Conservation (phyloP, 2,113 vertebrate species). For the Calidris pugnax region DNA sequence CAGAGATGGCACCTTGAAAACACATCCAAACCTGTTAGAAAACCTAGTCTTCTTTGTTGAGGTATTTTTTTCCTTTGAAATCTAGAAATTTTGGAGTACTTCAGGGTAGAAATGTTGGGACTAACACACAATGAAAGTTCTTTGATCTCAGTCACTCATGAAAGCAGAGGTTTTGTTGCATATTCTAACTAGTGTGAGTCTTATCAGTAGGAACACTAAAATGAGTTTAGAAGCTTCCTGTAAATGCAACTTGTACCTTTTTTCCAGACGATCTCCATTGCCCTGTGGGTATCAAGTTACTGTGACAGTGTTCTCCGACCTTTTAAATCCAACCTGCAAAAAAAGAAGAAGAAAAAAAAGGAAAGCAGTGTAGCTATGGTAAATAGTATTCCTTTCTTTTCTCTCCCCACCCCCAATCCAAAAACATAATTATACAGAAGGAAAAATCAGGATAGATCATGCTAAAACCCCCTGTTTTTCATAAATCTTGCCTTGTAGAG, state of each 20-base stretch:
- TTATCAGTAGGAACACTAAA: background rate
- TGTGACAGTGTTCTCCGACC: slow-evolving; percentile 89
- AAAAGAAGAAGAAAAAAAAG: slow-evolving; percentile 99
- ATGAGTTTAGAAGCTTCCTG: background rate
- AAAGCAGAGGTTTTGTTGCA: background rate
- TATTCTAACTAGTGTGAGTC: background rate
- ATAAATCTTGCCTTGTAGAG: background rate
- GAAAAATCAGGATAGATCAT: background rate
- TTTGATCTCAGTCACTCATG: background rate
- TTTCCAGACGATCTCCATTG: slow-evolving; percentile 85
- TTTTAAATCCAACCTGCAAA: slow-evolving; percentile 93
- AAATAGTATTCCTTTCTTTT: background rate
- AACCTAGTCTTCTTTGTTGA: slow-evolving; percentile 95
- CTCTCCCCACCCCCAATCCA: background rate
- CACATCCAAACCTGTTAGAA: slow-evolving; percentile 86
- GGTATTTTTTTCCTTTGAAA: slow-evolving; percentile 74
- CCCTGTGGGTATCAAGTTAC: slow-evolving; percentile 89
- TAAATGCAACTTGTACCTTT: background rate
- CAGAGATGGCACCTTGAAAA: slow-evolving; percentile 84
- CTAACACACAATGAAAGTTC: background rate
- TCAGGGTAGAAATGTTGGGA: background rate
- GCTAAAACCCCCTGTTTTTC: background rate
- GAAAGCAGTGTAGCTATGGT: slow-evolving; percentile 84
- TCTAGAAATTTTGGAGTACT: background rate
- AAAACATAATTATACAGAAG: background rate